phyloP scores from a whole-genome alignment of 2,113 vertebrate species.

The Ceyx melanurus region DNA sequence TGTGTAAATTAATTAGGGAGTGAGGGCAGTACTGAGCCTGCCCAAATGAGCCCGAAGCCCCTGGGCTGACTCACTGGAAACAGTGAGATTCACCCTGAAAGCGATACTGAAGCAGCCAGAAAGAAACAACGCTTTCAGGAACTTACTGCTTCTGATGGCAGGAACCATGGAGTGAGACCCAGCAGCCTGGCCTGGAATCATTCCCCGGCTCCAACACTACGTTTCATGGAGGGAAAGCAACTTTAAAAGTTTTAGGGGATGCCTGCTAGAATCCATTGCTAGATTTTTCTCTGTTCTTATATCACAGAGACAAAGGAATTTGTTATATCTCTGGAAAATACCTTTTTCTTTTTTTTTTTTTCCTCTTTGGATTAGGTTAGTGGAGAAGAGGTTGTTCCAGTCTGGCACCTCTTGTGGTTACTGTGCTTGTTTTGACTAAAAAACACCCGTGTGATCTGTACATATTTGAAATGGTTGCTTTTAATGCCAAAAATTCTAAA shows the following conservation, averaged over 20 bases:
- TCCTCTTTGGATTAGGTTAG: not conserved
- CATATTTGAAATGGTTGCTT: constrained; percentile 62
- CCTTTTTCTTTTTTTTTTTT: not conserved
- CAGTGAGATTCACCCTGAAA: not conserved
- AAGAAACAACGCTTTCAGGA: not conserved
- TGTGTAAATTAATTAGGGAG: not conserved
- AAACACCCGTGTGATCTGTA: constrained; percentile 38
- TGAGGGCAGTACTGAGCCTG: not conserved
- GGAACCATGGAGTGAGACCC: not conserved
- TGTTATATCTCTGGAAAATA: constrained; percentile 23
- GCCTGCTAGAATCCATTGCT: not conserved
- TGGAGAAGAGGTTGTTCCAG: constrained; percentile 53
- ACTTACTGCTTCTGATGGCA: accelerated
- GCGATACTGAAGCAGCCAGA: accelerated
- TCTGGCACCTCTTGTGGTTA: constrained; percentile 57
- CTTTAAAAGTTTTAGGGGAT: not conserved
- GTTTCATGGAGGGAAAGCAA: not conserved
- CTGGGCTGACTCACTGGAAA: not conserved
- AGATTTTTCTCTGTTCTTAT: constrained; percentile 28
- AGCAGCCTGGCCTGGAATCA: not conserved
- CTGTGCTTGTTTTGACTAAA: constrained; percentile 57
- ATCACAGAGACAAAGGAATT: constrained; percentile 46
- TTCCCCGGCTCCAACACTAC: not conserved
- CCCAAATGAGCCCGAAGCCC: not conserved
- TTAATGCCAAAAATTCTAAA: constrained; percentile 23